Evolutionary conservation across 2,113 vertebrate species (phyloP), one percentile per base, ranked within the genome.

Genomic region (Macrotus californicus): DNA sequence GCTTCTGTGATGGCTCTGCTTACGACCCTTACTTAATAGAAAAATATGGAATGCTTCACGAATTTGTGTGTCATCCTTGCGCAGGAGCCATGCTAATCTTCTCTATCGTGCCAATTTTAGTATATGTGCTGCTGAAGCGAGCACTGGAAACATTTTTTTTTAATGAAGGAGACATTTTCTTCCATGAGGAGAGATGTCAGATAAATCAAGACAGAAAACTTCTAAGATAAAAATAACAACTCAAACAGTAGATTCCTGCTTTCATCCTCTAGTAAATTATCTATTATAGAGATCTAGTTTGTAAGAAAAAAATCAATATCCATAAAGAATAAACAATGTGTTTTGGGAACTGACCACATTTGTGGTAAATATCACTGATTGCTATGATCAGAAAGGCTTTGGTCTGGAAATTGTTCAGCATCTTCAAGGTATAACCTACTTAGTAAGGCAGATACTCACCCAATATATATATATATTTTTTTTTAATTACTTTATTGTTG

Each of bases 201-300:
- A 52, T 24, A 14, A 85, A 91, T 81, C 39, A 92, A 96, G 90
- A 87, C 15, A 83, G 61, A 19, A 93, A 46, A 92, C 31, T 85
- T 67, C 9, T 64, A 96, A 79, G 41, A 80, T 41, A n/a, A 73
- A 85, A 34, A 36, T 73, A 91, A 88, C 5, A 70, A 31, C 13
- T 95, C 18, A 92, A 89, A 86, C 41, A 15, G 21, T 26, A 67
- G 36, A 80, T 70, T 85, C 43, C 80, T 93, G n/a, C 36, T 88
- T 94, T 94, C 39, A 79, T 54, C 34, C 95, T 86, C 87, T 43
- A 91, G 12, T 50, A 94, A 81, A 84, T 79, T 70, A 56, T 52
- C 41, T 85, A 70, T 73, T 84, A 82, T 8, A 34, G 18, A 64
- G 9, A 89, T 75, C 41, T 64, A 82, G 52, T 90, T 94, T 72